Evolutionary conservation across 2,888 invertebrate genomes (phyloP), one percentile per base, ranked within the genome.

Genomic region (Megamerina dolium): DNA sequence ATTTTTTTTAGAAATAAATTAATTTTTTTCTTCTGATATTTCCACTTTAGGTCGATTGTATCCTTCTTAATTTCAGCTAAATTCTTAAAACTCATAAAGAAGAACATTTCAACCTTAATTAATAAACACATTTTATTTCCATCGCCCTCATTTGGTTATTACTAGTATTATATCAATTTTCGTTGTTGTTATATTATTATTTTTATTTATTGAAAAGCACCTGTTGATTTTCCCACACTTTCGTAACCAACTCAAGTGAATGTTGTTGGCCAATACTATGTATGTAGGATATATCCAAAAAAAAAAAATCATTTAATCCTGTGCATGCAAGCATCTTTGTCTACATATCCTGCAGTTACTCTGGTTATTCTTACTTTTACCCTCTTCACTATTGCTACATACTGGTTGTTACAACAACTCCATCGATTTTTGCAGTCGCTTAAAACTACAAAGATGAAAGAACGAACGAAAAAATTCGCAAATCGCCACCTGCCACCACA

Each of bases 161-260:
- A n/a, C n/a, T n/a, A n/a, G n/a, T n/a, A n/a, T n/a, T n/a, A n/a
- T n/a, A n/a, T n/a, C n/a, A n/a, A n/a, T n/a, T n/a, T n/a, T n/a
- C n/a, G n/a, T n/a, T n/a, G n/a, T n/a, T n/a, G n/a, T n/a, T n/a
- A n/a, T n/a, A n/a, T n/a, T n/a, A n/a, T n/a, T n/a, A n/a, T n/a
- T n/a, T 64, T 68, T 65, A 58, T 60, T 61, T 53, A 52, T 53
- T 53, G 27, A 18, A 46, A 43, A 58, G 59, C 66, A 64, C 64
- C 64, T 64, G 66, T 64, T 66, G 54, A 49, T 54, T 57, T 64
- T 66, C 61, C 65, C 60, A 60, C 59, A 57, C 49, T 53, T 29
- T 36, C 41, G 26, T 46, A 53, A 53, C 46, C 48, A 23, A 12
- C 27, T 2, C 23, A 13, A 29, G 36, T 5, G n/a, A 12, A 21